phyloP scores from a whole-genome alignment of 1,140 invertebrate genomes.

The Forficula auricularia region DNA sequence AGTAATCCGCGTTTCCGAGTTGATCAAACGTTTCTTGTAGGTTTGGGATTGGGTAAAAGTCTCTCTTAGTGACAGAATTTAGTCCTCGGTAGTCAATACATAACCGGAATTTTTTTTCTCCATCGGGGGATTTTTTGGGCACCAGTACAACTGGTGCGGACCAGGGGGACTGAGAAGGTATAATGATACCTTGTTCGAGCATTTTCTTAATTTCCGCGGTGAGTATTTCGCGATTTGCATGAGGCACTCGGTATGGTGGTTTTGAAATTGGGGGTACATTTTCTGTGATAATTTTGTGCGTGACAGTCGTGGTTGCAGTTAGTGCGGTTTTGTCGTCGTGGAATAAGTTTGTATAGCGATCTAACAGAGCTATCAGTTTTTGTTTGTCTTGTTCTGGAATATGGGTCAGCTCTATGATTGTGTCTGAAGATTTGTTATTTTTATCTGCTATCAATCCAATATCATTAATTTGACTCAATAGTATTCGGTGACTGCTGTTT shows the following conservation, averaged over 20 bases:
- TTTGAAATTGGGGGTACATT: constrained; percentile 14
- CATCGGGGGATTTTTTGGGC: neutral
- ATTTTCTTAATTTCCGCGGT: constrained; percentile 15
- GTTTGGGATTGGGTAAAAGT: constrained; percentile 28
- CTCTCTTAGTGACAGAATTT: constrained; percentile 22
- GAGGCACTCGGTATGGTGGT: constrained; percentile 5
- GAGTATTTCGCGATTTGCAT: constrained; percentile 18
- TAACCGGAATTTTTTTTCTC: constrained; percentile 15
- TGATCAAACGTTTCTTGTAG: constrained; percentile 26
- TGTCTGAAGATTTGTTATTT: too few relatives aligned
- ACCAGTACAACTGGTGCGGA: constrained; percentile 4
- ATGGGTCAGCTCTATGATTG: too few relatives aligned
- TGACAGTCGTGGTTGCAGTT: too few relatives aligned
- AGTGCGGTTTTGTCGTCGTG: constrained; percentile 4
- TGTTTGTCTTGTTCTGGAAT: too few relatives aligned
- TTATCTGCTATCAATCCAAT: too few relatives aligned
- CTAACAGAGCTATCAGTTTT: too few relatives aligned
- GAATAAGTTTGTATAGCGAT: constrained; percentile 13
- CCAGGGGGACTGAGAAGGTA: constrained; percentile 9
- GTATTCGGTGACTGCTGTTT: too few relatives aligned
- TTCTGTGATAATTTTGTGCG: constrained; percentile 1
- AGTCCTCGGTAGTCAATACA: constrained; percentile 27
- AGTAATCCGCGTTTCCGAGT: constrained; percentile 20
- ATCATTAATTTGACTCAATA: too few relatives aligned
- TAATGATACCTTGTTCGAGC: constrained; percentile 11